These are phyloP conservation scores for Euglossa dilemma DNA, from an alignment of 1,140 invertebrate genomes.

Conservation along the genomic window DNA sequence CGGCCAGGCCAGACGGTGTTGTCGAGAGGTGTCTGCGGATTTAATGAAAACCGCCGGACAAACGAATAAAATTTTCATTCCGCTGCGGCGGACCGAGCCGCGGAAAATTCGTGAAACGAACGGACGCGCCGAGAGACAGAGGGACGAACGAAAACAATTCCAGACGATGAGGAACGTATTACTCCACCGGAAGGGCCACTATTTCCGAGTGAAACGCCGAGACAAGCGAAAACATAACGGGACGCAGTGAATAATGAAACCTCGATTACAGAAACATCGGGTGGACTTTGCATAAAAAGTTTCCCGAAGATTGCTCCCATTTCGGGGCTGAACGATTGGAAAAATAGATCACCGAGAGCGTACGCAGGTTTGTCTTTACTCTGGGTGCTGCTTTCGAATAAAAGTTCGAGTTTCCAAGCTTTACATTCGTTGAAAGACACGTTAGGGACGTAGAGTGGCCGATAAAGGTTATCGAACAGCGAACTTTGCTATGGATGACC, in stretches of 20 bases:
- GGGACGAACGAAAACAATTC: conserved; percentile 60
- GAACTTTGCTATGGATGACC: no score
- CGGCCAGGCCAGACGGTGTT: conserved; percentile 6
- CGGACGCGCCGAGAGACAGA: conserved; percentile 18
- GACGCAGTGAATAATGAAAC: conserved; percentile 28
- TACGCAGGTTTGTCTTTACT: no score
- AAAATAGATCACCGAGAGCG: not conserved
- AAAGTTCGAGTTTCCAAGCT: no score
- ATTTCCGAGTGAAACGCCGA: conserved; percentile 16
- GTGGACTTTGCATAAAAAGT: conserved; percentile 21
- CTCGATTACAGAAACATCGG: conserved; percentile 47
- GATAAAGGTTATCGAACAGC: no score
- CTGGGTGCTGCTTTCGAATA: no score
- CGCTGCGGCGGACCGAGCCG: conserved; percentile 18
- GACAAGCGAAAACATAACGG: conserved; percentile 11
- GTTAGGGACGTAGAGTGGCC: no score
- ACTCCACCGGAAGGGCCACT: conserved; percentile 54
- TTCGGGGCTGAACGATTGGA: not conserved
- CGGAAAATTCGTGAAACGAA: conserved; percentile 54
- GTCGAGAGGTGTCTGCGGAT: conserved; percentile 64
- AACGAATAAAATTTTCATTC: conserved; percentile 68
- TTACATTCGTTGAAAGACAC: no score
- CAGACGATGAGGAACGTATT: conserved; percentile 37
- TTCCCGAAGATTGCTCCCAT: not conserved
- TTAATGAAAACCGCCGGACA: conserved; percentile 65